Conservation (phyloP, 1,140 invertebrate genomes). For the Drosophila nasuta region DNA sequence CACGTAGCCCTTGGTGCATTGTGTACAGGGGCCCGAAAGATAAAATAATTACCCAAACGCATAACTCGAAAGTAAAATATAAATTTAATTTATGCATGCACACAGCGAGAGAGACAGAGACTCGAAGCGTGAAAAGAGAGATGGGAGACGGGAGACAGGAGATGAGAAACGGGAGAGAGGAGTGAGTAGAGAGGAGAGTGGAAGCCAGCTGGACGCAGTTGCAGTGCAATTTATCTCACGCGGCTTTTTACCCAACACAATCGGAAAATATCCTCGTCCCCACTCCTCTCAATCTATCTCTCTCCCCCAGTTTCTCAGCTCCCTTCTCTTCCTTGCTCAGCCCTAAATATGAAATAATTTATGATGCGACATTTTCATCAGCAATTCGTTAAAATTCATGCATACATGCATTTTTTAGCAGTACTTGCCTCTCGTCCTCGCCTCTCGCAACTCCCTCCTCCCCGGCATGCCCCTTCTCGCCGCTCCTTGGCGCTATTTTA, state of each 20-base stretch:
- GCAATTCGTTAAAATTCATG: conserved; percentile 84
- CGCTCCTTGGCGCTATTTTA: conserved; percentile 64
- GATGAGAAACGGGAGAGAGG: neutral
- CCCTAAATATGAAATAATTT: conserved; percentile 83
- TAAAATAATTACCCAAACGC: conserved; percentile 83
- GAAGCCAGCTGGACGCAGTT: conserved; percentile 10
- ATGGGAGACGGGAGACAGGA: neutral
- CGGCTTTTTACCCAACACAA: conserved; percentile 50
- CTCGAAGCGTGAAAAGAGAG: conserved; percentile 1
- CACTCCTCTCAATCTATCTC: neutral
- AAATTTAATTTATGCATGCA: conserved; percentile 80
- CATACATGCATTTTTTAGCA: conserved; percentile 79
- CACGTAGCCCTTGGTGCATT: conserved; percentile 61
- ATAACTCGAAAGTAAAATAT: conserved; percentile 82
- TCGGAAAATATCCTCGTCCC: conserved; percentile 34
- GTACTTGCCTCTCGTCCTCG: conserved; percentile 1
- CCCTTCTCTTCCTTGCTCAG: conserved; percentile 24
- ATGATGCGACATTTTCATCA: conserved; percentile 84
- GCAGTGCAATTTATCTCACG: conserved; percentile 77
- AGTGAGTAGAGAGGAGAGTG: neutral
- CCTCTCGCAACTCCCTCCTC: no score
- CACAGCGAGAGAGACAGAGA: conserved; percentile 46
- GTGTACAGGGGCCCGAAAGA: conserved; percentile 58
- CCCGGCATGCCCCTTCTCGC: neutral
- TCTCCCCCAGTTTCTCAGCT: conserved; percentile 20